phyloP scores from a whole-genome alignment of 1,140 invertebrate species.

The Calephelis virginiensis region DNA sequence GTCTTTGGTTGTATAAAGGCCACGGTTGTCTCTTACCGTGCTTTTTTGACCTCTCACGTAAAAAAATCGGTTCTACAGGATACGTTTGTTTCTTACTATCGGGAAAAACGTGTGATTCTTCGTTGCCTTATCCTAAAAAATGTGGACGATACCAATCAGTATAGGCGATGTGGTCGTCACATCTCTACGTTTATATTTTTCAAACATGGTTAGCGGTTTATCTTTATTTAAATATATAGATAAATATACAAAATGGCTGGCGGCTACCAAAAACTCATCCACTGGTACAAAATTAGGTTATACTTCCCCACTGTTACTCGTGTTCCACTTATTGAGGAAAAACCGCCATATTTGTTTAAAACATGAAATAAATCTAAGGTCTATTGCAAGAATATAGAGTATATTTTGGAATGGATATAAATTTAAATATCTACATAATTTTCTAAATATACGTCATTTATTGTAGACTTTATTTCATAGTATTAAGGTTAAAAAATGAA shows the following conservation, averaged over 20 bases:
- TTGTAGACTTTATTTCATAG: constrained; percentile 9
- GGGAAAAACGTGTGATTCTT: no score
- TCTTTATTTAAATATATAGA: background rate
- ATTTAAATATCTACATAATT: background rate
- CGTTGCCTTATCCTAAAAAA: no score
- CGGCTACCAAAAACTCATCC: constrained; percentile 77
- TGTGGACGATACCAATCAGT: no score
- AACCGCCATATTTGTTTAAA: background rate
- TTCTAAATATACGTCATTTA: background rate
- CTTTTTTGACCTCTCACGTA: no score
- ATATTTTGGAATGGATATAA: background rate
- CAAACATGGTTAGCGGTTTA: no score
- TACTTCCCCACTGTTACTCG: constrained; percentile 54
- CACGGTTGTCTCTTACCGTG: no score
- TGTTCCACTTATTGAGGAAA: constrained; percentile 39
- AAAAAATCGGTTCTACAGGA: no score
- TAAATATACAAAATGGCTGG: constrained; percentile 54
- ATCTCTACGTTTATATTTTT: no score
- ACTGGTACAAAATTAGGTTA: constrained; percentile 73
- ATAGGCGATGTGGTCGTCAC: no score
- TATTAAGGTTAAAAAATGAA: constrained; percentile 15
- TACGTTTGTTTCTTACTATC: no score
- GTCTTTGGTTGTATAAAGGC: no score
- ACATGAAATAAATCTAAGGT: background rate
- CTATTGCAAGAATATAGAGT: background rate